Percentiles rank a stretch among this genome's conserved stretches.
phyloP scores from a whole-genome alignment of 2,113 vertebrate species.

The Clinocottus analis region DNA sequence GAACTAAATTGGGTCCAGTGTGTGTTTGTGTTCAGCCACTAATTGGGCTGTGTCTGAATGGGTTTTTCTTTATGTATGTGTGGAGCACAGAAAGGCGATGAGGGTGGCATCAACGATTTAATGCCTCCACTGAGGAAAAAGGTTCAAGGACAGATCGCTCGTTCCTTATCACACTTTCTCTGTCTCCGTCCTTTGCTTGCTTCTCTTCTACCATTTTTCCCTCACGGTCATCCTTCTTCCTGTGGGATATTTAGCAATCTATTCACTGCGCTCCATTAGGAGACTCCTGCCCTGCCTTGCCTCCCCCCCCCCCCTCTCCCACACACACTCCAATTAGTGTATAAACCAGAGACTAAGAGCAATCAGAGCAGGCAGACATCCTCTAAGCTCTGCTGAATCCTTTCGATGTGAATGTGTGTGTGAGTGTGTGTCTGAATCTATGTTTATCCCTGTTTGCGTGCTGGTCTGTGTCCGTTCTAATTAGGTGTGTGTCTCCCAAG shows the following conservation, averaged over 20 bases:
- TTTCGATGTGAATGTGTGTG: constrained; percentile 17
- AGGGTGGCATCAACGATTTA: constrained; percentile 64
- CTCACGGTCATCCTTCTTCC: constrained; percentile 56
- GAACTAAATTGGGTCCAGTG: constrained; percentile 52
- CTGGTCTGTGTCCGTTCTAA: constrained; percentile 47
- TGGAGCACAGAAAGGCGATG: constrained; percentile 59
- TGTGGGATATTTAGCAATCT: constrained; percentile 73
- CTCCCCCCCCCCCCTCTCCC: constrained; percentile 33
- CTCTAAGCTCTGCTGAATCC: constrained; percentile 60
- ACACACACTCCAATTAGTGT: constrained; percentile 66
- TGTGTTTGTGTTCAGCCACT: constrained; percentile 53
- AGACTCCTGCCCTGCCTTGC: constrained; percentile 57
- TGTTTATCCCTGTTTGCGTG: constrained; percentile 47
- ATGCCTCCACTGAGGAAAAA: constrained; percentile 71
- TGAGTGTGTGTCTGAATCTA: constrained; percentile 30
- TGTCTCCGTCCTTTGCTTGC: constrained; percentile 22
- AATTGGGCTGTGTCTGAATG: constrained; percentile 70
- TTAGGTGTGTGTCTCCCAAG: constrained; percentile 53
- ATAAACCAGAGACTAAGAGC: constrained; percentile 73
- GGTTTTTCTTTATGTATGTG: constrained; percentile 29
- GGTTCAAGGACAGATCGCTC: constrained; percentile 74
- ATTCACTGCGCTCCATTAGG: constrained; percentile 72
- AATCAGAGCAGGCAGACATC: constrained; percentile 72
- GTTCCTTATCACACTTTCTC: constrained; percentile 59
- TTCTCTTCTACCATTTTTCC: constrained; percentile 45